Conservation (phyloP, 2,888 invertebrate genomes). For the Venustoraphidia nigricollis region DNA sequence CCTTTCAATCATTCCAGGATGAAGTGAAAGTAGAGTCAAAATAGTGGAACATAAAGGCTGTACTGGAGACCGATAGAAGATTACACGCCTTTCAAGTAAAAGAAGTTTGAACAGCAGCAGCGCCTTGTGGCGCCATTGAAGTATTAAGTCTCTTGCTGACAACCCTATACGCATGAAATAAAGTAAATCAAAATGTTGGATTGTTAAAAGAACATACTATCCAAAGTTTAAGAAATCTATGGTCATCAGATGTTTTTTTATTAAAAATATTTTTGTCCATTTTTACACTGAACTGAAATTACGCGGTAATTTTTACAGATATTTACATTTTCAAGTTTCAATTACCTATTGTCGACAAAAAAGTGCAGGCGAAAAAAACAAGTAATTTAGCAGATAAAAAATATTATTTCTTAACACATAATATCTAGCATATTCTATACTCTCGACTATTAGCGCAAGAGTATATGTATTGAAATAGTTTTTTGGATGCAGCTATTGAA, state of each 20-base stretch:
- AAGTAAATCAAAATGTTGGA: neutral
- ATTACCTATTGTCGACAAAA: too few species aligned
- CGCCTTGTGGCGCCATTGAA: slow-evolving; percentile 83
- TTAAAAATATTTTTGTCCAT: too few species aligned
- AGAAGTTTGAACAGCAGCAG: slow-evolving; percentile 84
- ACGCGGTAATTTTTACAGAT: neutral
- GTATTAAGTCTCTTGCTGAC: slow-evolving; percentile 63
- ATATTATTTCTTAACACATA: too few species aligned
- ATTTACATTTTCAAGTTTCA: neutral
- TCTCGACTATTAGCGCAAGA: too few species aligned
- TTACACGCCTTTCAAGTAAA: slow-evolving; percentile 72
- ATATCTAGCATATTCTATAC: too few species aligned
- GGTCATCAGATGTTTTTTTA: too few species aligned
- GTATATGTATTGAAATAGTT: too few species aligned
- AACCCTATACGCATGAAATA: slow-evolving; percentile 47
- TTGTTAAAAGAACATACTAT: slow-evolving; percentile 1
- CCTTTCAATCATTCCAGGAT: slow-evolving; percentile 77
- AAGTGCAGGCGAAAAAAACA: too few species aligned
- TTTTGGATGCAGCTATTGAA: too few species aligned
- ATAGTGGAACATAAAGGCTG: slow-evolving; percentile 75
- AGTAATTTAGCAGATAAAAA: too few species aligned
- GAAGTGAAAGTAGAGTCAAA: slow-evolving; percentile 74
- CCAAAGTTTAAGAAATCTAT: slow-evolving; percentile 1
- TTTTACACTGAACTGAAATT: neutral
- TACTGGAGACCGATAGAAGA: slow-evolving; percentile 88